Base-by-base conservation (phyloP, 2,113 vertebrate genomes). In the Gnathonemus echidnorhynchus region DNA sequence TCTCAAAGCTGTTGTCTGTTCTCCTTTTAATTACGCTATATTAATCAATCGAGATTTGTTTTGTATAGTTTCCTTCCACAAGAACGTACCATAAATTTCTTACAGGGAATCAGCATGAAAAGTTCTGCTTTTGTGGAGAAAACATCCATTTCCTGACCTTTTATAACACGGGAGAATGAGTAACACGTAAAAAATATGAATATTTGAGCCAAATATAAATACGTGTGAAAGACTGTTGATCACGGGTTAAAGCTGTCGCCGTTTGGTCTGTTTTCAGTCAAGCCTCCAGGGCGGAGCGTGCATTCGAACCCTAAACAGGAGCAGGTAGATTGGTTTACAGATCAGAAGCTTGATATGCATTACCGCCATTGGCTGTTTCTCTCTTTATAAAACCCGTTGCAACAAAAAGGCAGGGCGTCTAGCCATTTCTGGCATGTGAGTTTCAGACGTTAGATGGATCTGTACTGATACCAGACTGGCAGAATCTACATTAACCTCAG, bases 241-340 rank as follows among this genome's bases (percentile, higher is more conserved):
- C 70, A 39, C 1, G 5, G 70, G 70, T 39, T 77, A 77, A 77
- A 77, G 27, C 15, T 31, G 70, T 17, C 31, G 13, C 3, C 11
- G 3, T 39, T 77, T 31, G 31, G 70, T 39, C 70, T 77, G 70
- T 77, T 77, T 77, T 17, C 15, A 39, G 70, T 77, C 31, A 35
- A 39, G 70, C 27, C 70, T 15, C n/a, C 1, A 77, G 70, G n/a
- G 24, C 58, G 8, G 58, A 35, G 31, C 39, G 70, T 39, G 10
- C 31, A 77, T 39, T 77, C 13, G 70, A 77, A 77, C 31, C 70
- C 11, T 31, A 77, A 77, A 77, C 70, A 39, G 31, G 70, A 77
- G 70, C 70, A 77, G 70, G 70, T 77, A 77, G 70, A 77, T 77
- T 77, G 31, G 70, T 77, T 77, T 77, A 77, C 70, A 77, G 70